Evolutionary conservation across 2,113 vertebrate species (phyloP), one percentile per base, ranked within the genome.

Genomic region (Pampusana beccarii): DNA sequence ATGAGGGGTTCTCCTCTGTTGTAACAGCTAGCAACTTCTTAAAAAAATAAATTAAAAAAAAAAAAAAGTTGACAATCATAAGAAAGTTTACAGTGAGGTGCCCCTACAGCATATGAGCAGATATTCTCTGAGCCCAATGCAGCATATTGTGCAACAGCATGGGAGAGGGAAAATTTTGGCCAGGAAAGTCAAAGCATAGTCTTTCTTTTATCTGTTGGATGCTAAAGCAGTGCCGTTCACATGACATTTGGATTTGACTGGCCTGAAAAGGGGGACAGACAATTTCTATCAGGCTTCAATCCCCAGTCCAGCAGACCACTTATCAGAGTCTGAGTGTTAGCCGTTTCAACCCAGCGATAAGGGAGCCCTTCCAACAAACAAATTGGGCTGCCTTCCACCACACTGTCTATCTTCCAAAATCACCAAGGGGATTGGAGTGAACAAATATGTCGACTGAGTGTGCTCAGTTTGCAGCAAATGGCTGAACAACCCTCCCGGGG

Each of bases 71-170:
- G 54, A 54, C 29, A 86, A 69, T 66, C 9, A 5, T 29, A 84
- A 93, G 56, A 93, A 94, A 93, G 61, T 80, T 94, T 91, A 86
- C 42, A 67, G 48, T 57, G 65, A 81, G 31, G 53, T 84, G 83
- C 73, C 73, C 14, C 7, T 74, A 34, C 9, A 85, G 29, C 87
- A 86, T 92, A 92, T 36, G 65, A 91, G n/a, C 31, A 80, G 53
- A 86, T 65, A 71, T 5, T 74, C 40, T 83, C 72, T 61, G 53
- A 96, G 94, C 69, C 80, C 77, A 91, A 82, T 13, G 42, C 36
- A 86, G 90, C 92, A 92, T 96, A 95, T 95, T 96, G 91, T 91
- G 73, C 61, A 96, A 95, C 94, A 96, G 95, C 92, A 95, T 96
- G 96, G 40, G 72, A 93, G 75, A 91, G 86, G 62, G 88, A 73